Conservation (phyloP, 2,888 invertebrate genomes). For the Drosophila mettleri region DNA sequence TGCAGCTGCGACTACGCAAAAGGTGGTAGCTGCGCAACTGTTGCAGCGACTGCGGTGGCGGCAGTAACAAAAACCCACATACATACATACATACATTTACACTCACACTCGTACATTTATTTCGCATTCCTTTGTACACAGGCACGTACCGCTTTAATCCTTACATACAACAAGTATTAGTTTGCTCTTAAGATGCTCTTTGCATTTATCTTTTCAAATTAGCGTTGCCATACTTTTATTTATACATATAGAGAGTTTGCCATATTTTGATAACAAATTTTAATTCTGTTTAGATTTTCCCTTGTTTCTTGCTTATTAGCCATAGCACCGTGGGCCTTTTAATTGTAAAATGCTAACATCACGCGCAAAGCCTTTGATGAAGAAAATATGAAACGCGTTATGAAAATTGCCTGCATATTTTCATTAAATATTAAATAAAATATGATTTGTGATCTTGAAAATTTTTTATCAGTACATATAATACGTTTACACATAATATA, state of each 20-base stretch:
- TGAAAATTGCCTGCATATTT: constrained; percentile 48
- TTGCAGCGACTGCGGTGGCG: constrained; percentile 40
- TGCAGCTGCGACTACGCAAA: constrained; percentile 51
- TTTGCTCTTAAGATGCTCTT: neutral
- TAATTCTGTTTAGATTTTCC: neutral
- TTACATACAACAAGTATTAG: constrained; percentile 4
- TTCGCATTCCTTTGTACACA: constrained; percentile 1
- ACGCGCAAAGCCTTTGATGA: constrained; percentile 26
- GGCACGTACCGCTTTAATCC: neutral
- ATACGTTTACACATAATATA: constrained; percentile 71
- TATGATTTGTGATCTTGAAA: constrained; percentile 79
- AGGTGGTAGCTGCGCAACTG: constrained; percentile 62
- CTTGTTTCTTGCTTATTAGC: constrained; percentile 3
- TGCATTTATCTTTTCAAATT: neutral
- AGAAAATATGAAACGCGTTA: constrained; percentile 10
- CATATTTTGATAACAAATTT: constrained; percentile 7
- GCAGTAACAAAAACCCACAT: constrained; percentile 11
- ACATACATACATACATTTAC: no score
- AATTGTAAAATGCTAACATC: constrained; percentile 16
- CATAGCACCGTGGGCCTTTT: constrained; percentile 28
- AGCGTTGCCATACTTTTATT: constrained; percentile 43
- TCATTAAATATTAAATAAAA: constrained; percentile 47
- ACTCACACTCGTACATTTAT: constrained; percentile 2
- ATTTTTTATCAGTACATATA: constrained; percentile 69
- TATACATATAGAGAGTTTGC: constrained; percentile 4